These are phyloP conservation scores for Bos indicus DNA, from an alignment of 2,113 vertebrate species.

Conservation along the genomic window DNA sequence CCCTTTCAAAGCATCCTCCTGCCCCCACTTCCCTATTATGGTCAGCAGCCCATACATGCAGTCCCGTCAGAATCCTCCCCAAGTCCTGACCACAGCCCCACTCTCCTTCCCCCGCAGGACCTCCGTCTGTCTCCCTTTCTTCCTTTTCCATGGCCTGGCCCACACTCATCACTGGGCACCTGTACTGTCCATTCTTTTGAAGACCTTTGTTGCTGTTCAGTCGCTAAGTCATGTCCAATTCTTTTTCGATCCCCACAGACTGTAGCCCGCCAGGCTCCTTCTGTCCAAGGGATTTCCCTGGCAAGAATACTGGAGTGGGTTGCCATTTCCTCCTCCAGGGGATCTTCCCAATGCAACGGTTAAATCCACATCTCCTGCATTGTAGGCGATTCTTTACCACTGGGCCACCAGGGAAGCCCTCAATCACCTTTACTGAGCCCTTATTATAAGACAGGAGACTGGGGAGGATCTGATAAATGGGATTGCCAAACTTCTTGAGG, in stretches of 20 bases:
- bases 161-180: background rate
- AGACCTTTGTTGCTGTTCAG: background rate
- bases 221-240: background rate
- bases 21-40: background rate
- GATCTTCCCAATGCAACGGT: background rate
- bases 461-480: background rate
- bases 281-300: background rate
- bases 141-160: background rate
- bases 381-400: background rate
- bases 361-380: rapidly evolving
- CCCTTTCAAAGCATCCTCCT: slow-evolving; percentile 66
- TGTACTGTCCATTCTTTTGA: background rate
- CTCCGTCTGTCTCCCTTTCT: background rate
- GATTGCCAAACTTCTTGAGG: background rate
- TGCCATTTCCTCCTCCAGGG: background rate
- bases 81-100: background rate
- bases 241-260: background rate
- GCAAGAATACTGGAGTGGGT: background rate
- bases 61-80: background rate
- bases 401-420: background rate
- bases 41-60: background rate
- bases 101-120: background rate
- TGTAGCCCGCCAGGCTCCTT: background rate
- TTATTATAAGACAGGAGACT: background rate
- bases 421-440: background rate